phyloP scores from a whole-genome alignment of 2,888 invertebrate genomes.

The Trisateles emortualis region DNA sequence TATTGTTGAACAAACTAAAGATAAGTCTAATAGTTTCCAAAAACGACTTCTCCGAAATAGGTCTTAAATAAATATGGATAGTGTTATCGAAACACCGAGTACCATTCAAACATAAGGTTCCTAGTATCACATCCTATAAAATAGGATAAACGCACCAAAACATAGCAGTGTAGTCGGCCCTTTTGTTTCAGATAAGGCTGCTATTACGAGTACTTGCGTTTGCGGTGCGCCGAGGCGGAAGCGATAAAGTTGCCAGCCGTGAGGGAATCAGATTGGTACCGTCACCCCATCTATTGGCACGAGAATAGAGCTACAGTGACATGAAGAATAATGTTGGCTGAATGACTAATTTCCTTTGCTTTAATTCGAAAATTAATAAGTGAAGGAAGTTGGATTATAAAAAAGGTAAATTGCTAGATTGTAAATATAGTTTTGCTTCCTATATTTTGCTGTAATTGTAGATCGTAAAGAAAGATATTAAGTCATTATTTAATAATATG shows the following conservation, averaged over 20 bases:
- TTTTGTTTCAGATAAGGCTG: conserved; percentile 70
- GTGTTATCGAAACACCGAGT: conserved; percentile 45
- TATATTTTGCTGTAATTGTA: neutral
- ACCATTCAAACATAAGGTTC: conserved; percentile 46
- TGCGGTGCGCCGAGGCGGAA: conserved; percentile 65
- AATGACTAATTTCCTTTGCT: conserved; percentile 30
- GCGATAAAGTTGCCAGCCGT: conserved; percentile 72
- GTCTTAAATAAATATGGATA: conserved; percentile 40
- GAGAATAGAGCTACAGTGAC: conserved; percentile 66
- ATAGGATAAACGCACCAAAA: conserved; percentile 55
- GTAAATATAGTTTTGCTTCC: neutral
- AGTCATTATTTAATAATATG: neutral
- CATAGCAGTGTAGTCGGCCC: conserved; percentile 57
- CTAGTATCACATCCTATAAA: conserved; percentile 51
- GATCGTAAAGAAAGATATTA: neutral
- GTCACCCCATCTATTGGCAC: conserved; percentile 68
- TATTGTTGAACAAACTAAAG: neutral
- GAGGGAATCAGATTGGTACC: conserved; percentile 78
- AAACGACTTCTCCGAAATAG: conserved; percentile 2
- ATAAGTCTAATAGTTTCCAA: conserved; percentile 5
- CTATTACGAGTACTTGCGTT: conserved; percentile 61
- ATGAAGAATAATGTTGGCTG: conserved; percentile 44
- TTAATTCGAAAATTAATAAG: conserved; percentile 6
- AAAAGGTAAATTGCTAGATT: neutral
- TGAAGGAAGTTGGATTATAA: neutral